A percentile compares a stretch with the other conserved stretches of the same genome.
These are phyloP conservation scores for Drosophila ambigua DNA, from an alignment of 1,140 invertebrate genomes.

Conservation along the genomic window DNA sequence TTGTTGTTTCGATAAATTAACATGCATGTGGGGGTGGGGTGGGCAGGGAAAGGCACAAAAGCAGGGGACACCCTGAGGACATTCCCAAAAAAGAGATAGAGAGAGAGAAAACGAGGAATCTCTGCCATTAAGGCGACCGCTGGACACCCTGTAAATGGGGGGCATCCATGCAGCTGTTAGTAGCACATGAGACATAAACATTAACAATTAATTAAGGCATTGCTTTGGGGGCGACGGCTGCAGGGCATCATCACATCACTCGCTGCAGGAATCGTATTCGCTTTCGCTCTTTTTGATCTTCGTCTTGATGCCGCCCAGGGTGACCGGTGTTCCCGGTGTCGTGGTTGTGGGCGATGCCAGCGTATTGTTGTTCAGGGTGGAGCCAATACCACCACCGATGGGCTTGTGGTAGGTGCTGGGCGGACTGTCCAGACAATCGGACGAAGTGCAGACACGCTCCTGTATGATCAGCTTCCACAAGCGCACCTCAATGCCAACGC, in stretches of 20 bases:
- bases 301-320: constrained; percentile 33
- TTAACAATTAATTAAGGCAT: constrained; percentile 64
- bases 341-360: constrained; percentile 53
- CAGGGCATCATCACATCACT: constrained; percentile 39
- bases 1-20: constrained; percentile 65
- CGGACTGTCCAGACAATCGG: constrained; percentile 62
- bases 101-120: no score
- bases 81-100: no score
- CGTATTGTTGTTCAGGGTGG: constrained; percentile 54
- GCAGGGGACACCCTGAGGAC: no score
- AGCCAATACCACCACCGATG: constrained; percentile 26
- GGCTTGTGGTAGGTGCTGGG: constrained; percentile 53
- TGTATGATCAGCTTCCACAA: constrained; percentile 80
- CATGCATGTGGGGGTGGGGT: constrained; percentile 48
- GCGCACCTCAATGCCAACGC: constrained; percentile 78
- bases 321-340: constrained; percentile 43
- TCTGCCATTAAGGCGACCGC: constrained; percentile 1
- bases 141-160: constrained; percentile 14
- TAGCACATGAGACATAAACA: constrained; percentile 55
- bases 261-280: constrained; percentile 82
- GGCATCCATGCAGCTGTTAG: constrained; percentile 37
- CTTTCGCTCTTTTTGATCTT: constrained; percentile 74
- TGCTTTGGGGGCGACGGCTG: constrained; percentile 6
- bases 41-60: neutral
- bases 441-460: constrained; percentile 62